Percentiles rank a stretch among this genome's conserved stretches.
Evolutionary conservation across 2,888 invertebrate genomes (phyloP).

Genomic region (Caenorhabditis sp.): DNA sequence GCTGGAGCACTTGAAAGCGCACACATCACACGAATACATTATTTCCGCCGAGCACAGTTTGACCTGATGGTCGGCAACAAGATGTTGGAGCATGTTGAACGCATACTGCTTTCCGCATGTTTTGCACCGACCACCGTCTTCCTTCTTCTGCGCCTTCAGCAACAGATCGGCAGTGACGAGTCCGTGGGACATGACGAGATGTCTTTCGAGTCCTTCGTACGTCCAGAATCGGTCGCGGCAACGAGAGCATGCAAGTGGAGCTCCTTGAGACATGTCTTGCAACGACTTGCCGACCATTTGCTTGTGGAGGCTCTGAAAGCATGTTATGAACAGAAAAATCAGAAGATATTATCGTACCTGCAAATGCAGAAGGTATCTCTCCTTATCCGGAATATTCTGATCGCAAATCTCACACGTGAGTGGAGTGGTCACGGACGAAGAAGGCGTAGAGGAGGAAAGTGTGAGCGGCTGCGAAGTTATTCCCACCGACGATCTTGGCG

Average conservation of each 20-base stretch:
- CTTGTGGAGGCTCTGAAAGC: constrained; percentile 67
- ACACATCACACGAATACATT: constrained; percentile 75
- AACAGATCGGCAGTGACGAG: constrained; percentile 96
- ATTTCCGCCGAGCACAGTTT: constrained; percentile 78
- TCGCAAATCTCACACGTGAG: constrained; percentile 76
- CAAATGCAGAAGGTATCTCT: constrained; percentile 69
- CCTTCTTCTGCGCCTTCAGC: constrained; percentile 93
- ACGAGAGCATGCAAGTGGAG: constrained; percentile 76
- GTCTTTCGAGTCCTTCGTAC: constrained; percentile 94
- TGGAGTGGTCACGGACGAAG: background rate
- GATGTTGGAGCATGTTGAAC: constrained; percentile 79
- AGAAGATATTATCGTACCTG: constrained; percentile 48
- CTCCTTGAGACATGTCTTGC: constrained; percentile 74
- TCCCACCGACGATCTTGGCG: no score
- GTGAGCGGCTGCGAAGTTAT: no score
- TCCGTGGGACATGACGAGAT: constrained; percentile 93
- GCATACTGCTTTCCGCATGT: constrained; percentile 87
- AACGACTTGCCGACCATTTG: constrained; percentile 69
- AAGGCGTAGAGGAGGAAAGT: background rate
- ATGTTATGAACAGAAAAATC: background rate
- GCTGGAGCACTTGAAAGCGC: constrained; percentile 70
- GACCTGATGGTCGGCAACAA: constrained; percentile 76
- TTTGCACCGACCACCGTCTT: constrained; percentile 94
- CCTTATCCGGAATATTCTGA: constrained; percentile 58
- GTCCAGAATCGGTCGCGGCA: constrained; percentile 86